Conservation (phyloP, 2,888 invertebrate species). For the Epinotia bilunana region DNA sequence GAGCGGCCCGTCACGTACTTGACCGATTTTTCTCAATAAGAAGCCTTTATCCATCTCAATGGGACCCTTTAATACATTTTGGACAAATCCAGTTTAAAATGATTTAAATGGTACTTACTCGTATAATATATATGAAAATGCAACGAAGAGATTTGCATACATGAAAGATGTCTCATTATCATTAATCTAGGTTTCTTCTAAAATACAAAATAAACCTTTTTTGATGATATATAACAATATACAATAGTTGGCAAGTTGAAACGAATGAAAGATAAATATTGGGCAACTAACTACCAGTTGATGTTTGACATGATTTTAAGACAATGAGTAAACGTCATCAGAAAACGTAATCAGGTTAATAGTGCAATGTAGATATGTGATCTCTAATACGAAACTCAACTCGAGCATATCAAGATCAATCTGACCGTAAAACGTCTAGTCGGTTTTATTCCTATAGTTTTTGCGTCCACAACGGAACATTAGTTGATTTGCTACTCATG, state of each 20-base stretch:
- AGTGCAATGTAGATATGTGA: not conserved
- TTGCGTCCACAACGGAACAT: slow-evolving; percentile 61
- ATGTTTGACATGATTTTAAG: not conserved
- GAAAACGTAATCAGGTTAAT: not conserved
- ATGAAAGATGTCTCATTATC: not conserved
- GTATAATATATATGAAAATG: too few relatives aligned
- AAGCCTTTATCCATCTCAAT: not conserved
- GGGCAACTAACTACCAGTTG: not conserved
- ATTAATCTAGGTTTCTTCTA: not conserved
- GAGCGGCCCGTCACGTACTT: too few relatives aligned
- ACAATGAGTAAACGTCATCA: not conserved
- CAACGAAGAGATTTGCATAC: not conserved
- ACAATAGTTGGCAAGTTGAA: not conserved
- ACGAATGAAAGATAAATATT: not conserved
- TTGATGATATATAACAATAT: not conserved
- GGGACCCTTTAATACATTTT: too few relatives aligned
- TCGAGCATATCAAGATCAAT: slow-evolving; percentile 39
- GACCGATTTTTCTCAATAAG: not conserved
- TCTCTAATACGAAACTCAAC: not conserved
- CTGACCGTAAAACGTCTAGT: slow-evolving; percentile 23
- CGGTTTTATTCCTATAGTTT: slow-evolving; percentile 47
- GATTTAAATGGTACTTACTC: slow-evolving; percentile 17
- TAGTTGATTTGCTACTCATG: slow-evolving; percentile 62
- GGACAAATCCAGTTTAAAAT: not conserved
- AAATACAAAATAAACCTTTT: not conserved